Evolutionary conservation across 2,888 invertebrate genomes (phyloP).

Genomic region (Melieria omissa): DNA sequence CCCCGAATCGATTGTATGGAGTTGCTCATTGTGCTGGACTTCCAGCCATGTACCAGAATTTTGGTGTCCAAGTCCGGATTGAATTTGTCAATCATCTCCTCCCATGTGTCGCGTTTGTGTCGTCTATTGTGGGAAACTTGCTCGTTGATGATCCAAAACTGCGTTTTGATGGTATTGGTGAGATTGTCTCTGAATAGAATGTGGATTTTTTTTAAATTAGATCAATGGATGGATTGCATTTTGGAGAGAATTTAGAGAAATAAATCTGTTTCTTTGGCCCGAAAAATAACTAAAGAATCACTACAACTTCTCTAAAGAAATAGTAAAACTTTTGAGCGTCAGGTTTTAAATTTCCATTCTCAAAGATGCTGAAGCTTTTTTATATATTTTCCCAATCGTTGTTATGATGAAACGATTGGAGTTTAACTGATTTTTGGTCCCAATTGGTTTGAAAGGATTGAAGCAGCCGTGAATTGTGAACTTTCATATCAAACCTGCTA

Average conservation of each 20-base stretch:
- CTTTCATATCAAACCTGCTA: slow-evolving; percentile 51
- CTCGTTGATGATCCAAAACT: too few species aligned
- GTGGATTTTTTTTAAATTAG: too few species aligned
- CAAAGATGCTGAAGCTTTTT: too few species aligned
- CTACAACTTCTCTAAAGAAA: too few species aligned
- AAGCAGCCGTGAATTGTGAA: slow-evolving; percentile 42
- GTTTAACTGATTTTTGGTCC: slow-evolving; percentile 45
- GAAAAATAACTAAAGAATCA: too few species aligned
- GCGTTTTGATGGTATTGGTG: too few species aligned
- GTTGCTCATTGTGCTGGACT: slow-evolving; percentile 63
- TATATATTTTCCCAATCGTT: too few species aligned
- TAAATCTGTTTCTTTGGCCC: slow-evolving; percentile 36
- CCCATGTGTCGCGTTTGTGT: slow-evolving; percentile 56
- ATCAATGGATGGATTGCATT: background rate
- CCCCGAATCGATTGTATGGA: slow-evolving; percentile 64
- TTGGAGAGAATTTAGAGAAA: background rate
- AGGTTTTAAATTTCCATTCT: too few species aligned
- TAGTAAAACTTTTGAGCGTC: too few species aligned
- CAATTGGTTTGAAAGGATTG: slow-evolving; percentile 47
- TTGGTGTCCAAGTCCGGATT: slow-evolving; percentile 63
- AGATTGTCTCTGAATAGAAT: too few species aligned
- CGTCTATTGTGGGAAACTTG: too few species aligned
- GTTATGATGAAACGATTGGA: too few species aligned
- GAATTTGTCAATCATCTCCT: slow-evolving; percentile 61
- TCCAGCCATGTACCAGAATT: slow-evolving; percentile 66